These are phyloP conservation scores for Trichonephila clavipes DNA, from an alignment of 1,140 invertebrate genomes.

Conservation along the genomic window DNA sequence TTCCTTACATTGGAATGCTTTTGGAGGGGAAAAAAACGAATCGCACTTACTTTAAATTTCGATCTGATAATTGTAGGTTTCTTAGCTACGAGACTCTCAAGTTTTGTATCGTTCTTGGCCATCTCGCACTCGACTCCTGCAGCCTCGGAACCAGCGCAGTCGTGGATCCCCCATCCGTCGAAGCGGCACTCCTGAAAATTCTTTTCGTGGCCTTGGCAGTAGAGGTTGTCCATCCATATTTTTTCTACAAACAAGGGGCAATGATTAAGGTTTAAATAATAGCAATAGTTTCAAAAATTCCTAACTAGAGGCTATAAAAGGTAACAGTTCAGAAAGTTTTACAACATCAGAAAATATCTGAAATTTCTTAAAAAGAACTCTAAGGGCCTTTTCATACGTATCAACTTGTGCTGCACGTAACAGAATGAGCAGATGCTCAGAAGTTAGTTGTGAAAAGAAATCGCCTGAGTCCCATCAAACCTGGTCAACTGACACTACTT, in stretches of 20 bases:
- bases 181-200: slow-evolving; percentile 88
- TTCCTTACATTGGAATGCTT: neutral
- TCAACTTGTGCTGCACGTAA: too few species aligned
- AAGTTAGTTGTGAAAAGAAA: too few species aligned
- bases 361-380: too few species aligned
- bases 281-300: too few species aligned
- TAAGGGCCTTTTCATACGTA: too few species aligned
- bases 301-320: too few species aligned
- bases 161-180: slow-evolving; percentile 90
- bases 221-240: slow-evolving; percentile 94
- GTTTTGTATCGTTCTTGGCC: slow-evolving; percentile 21
- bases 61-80: neutral
- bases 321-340: too few species aligned
- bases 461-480: too few species aligned
- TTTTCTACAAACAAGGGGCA: slow-evolving; percentile 82
- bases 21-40: too few species aligned
- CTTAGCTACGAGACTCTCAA: slow-evolving; percentile 18
- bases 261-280: neutral
- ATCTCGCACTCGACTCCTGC: slow-evolving; percentile 77
- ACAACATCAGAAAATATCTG: too few species aligned
- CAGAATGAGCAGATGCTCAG: too few species aligned
- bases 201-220: slow-evolving; percentile 90
- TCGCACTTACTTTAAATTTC: slow-evolving; percentile 40
- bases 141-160: slow-evolving; percentile 84
- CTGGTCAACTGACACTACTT: too few species aligned